Conservation (phyloP, 1,140 invertebrate species). For the Mycetomoellerius zeteki region DNA sequence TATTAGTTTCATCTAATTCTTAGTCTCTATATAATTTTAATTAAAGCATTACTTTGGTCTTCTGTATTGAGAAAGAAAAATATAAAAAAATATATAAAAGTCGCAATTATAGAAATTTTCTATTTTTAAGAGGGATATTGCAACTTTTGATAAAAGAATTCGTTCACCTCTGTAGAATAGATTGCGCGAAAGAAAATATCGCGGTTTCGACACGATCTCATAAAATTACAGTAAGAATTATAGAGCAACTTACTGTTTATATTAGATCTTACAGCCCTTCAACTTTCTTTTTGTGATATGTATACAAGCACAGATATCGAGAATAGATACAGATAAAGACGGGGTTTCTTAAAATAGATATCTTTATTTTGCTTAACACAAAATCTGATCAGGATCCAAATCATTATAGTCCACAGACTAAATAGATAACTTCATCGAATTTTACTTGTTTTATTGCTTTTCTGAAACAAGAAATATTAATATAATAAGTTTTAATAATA, state of each 20-base stretch:
- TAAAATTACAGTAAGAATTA: slow-evolving; percentile 9
- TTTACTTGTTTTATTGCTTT: background rate
- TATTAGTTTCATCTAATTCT: background rate
- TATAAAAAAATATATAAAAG: background rate
- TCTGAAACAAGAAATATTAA: slow-evolving; percentile 8
- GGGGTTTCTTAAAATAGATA: slow-evolving; percentile 2
- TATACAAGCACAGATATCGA: background rate
- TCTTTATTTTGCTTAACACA: slow-evolving; percentile 1
- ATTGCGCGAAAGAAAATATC: slow-evolving; percentile 14
- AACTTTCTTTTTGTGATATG: slow-evolving; percentile 31
- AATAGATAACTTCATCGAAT: slow-evolving; percentile 16
- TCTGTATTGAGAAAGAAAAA: background rate
- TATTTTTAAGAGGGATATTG: background rate
- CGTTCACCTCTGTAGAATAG: background rate
- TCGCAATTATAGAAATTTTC: background rate
- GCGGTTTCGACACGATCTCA: background rate
- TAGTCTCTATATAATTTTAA: background rate
- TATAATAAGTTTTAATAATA: background rate
- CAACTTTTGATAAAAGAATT: background rate
- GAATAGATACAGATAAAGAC: background rate
- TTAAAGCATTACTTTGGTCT: background rate
- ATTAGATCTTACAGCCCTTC: background rate
- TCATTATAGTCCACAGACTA: background rate
- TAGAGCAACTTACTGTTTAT: background rate
- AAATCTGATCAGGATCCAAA: background rate